A percentile compares a stretch with the other conserved stretches of the same genome.
phyloP scores from a whole-genome alignment of 2,888 invertebrate genomes.

The Thecocarcelia acutangulata region DNA sequence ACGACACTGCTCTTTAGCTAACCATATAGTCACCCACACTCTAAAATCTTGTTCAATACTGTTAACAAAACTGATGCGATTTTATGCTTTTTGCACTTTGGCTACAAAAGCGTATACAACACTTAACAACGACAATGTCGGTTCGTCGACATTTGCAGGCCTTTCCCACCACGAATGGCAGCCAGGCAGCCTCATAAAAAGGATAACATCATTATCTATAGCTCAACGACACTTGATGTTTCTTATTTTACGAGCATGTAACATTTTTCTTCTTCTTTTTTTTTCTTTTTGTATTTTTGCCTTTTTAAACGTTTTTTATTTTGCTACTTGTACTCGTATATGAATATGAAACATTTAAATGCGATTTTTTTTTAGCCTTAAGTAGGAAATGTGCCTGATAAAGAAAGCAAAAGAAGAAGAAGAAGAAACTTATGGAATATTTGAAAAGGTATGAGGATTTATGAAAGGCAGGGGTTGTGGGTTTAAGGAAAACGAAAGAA shows the following conservation, averaged over 20 bases:
- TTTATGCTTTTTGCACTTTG: conserved; percentile 70
- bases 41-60: conserved; percentile 23
- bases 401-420: conserved; percentile 29
- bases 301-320: conserved; percentile 16
- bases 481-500: conserved; percentile 30
- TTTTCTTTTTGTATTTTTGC: conserved; percentile 2
- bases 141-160: conserved; percentile 72
- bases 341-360: conserved; percentile 71
- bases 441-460: conserved; percentile 41
- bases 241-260: conserved; percentile 37
- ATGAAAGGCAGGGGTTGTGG: background rate
- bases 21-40: conserved; percentile 22
- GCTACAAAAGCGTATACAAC: conserved; percentile 52
- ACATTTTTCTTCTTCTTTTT: background rate
- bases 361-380: conserved; percentile 69
- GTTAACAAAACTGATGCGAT: conserved; percentile 64
- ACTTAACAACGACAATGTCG: conserved; percentile 67
- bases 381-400: conserved; percentile 57
- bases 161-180: conserved; percentile 60
- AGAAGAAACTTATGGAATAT: background rate
- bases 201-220: conserved; percentile 73
- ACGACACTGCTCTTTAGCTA: conserved; percentile 5
- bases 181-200: conserved; percentile 68
- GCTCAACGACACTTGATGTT: conserved; percentile 72
- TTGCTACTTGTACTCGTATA: conserved; percentile 53